These are phyloP conservation scores for Ophioderma brevispina DNA, from an alignment of 35 echinoderm and acorn worm genomes.

Conservation along the genomic window DNA sequence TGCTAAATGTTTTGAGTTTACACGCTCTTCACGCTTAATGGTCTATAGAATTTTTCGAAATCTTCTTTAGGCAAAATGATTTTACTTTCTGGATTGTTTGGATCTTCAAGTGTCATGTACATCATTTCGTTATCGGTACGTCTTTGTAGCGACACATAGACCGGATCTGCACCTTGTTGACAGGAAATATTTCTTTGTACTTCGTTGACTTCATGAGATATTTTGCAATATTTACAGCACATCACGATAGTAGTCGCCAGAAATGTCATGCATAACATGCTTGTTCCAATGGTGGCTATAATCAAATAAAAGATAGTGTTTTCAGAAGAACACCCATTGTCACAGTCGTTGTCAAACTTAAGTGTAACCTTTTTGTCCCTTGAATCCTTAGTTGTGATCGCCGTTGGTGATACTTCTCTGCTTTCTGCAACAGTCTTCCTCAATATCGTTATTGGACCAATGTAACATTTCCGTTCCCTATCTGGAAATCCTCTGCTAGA, in stretches of 20 bases:
- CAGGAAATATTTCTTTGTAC: background rate
- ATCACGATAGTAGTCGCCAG: background rate
- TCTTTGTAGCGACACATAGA: background rate
- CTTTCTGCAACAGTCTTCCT: background rate
- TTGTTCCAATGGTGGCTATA: background rate
- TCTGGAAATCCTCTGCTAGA: background rate
- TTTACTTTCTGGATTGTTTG: background rate
- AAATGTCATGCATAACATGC: background rate
- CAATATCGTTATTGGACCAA: background rate
- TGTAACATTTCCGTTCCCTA: background rate
- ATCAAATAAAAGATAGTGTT: background rate
- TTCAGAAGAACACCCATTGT: background rate
- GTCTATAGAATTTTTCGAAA: background rate
- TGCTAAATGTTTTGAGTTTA: no score
- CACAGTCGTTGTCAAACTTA: background rate
- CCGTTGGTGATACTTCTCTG: background rate
- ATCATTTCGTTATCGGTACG: background rate
- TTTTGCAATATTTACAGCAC: background rate
- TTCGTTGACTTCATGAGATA: background rate
- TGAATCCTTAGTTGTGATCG: background rate
- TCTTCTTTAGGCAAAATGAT: background rate
- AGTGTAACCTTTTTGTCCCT: background rate
- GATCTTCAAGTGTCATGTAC: background rate
- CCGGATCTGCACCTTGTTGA: background rate
- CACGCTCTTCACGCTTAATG: background rate